phyloP scores from a whole-genome alignment of 2,797 vertebrate genomes.

The Acanthiza pusilla region DNA sequence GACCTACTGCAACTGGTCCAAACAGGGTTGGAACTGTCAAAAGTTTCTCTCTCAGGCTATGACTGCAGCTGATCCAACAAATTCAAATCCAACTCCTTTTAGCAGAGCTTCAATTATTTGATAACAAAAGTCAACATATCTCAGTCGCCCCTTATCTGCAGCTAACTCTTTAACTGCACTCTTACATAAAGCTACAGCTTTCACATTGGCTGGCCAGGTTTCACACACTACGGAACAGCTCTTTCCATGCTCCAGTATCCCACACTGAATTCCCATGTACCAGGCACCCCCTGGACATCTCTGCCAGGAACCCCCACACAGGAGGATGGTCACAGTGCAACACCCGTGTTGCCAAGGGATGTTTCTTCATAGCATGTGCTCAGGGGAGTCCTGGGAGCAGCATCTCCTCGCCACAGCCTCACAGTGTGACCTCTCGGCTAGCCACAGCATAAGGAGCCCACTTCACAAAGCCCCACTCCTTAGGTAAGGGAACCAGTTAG shows the following conservation, averaged over 20 bases:
- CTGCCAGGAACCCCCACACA: fast-evolving
- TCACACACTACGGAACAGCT: background rate
- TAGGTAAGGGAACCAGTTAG: background rate
- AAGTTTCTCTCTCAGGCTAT: background rate
- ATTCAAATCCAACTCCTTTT: background rate
- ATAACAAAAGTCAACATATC: background rate
- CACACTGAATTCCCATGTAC: fast-evolving
- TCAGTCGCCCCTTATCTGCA: background rate
- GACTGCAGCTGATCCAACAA: slow-evolving; percentile 5
- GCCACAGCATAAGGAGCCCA: background rate
- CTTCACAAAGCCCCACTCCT: background rate
- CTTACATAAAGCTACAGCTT: background rate
- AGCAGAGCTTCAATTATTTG: background rate
- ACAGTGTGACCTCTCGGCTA: fast-evolving
- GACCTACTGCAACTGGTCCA: background rate
- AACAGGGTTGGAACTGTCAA: background rate
- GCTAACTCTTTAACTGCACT: background rate
- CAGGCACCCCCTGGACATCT: background rate
- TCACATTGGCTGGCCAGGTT: background rate
- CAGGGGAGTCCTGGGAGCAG: fast-evolving
- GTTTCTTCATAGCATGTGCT: background rate
- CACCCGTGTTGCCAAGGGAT: fast-evolving
- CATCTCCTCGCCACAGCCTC: background rate
- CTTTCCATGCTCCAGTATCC: background rate
- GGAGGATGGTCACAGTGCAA: fast-evolving